Percentiles rank a stretch among this genome's conserved stretches.
phyloP scores from a whole-genome alignment of 2,888 invertebrate species.

The Phortica magna region DNA sequence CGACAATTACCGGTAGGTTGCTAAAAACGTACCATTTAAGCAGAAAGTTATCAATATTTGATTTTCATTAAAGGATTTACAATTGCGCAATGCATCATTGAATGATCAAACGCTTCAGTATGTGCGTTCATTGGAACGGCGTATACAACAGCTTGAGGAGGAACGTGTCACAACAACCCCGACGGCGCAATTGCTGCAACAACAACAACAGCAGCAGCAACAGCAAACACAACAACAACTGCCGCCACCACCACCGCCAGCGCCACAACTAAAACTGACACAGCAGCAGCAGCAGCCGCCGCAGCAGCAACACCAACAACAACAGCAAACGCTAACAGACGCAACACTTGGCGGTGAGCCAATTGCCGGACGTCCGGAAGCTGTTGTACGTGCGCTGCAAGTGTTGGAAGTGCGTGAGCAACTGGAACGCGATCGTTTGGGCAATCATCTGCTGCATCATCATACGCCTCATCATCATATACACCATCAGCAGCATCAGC shows the following conservation, averaged over 20 bases:
- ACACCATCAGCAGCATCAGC: constrained; percentile 46
- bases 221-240: constrained; percentile 43
- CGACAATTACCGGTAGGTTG: constrained; percentile 76
- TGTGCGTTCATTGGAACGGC: constrained; percentile 91
- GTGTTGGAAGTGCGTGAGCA: constrained; percentile 94
- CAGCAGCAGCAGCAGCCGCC: constrained; percentile 45
- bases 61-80: constrained; percentile 54
- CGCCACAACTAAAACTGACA: constrained; percentile 14
- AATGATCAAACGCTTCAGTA: constrained; percentile 95
- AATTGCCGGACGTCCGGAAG: constrained; percentile 89
- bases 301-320: constrained; percentile 54
- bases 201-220: constrained; percentile 50
- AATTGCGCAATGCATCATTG: constrained; percentile 68
- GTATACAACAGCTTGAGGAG: constrained; percentile 90
- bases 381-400: constrained; percentile 94
- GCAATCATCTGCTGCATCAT: constrained; percentile 52
- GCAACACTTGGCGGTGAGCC: constrained; percentile 61
- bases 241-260: constrained; percentile 24
- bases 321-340: constrained; percentile 46
- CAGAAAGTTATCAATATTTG: neutral
- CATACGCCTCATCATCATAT: constrained; percentile 29
- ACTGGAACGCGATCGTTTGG: constrained; percentile 85
- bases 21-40: neutral
- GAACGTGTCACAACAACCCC: constrained; percentile 80
- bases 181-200: constrained; percentile 57